Conservation (phyloP, 2,888 invertebrate species). For the Molanna angustata region DNA sequence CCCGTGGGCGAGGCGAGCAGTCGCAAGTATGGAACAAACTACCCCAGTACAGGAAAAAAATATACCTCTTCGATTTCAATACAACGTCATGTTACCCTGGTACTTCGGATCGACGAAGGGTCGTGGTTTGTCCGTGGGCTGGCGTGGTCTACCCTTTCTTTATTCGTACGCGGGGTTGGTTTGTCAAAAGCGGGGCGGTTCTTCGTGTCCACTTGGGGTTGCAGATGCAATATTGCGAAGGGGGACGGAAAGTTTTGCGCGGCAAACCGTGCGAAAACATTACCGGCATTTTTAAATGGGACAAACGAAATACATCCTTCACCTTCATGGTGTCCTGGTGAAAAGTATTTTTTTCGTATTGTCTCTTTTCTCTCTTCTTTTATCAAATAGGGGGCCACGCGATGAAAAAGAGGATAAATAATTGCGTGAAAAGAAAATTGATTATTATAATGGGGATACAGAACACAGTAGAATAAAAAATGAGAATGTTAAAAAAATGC, state of each 20-base stretch:
- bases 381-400: too few species aligned
- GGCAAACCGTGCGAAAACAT: too few species aligned
- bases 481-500: too few species aligned
- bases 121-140: constrained; percentile 21
- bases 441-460: too few species aligned
- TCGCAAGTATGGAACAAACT: background rate
- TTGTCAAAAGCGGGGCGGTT: constrained; percentile 20
- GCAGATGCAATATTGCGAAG: too few species aligned
- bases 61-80: constrained; percentile 21
- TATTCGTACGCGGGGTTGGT: constrained; percentile 16
- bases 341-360: constrained; percentile 31
- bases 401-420: too few species aligned
- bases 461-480: too few species aligned
- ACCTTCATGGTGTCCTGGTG: constrained; percentile 24
- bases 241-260: too few species aligned
- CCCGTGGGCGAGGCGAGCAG: background rate
- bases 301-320: constrained; percentile 2
- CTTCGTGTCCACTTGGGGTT: constrained; percentile 12
- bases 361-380: constrained; percentile 23
- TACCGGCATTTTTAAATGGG: constrained; percentile 12
- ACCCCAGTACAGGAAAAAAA: constrained; percentile 5
- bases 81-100: constrained; percentile 22
- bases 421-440: too few species aligned
- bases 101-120: constrained; percentile 27
- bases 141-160: constrained; percentile 22